Conservation (phyloP, 1,140 invertebrate genomes). For the Trachymyrmex cornetzi region DNA sequence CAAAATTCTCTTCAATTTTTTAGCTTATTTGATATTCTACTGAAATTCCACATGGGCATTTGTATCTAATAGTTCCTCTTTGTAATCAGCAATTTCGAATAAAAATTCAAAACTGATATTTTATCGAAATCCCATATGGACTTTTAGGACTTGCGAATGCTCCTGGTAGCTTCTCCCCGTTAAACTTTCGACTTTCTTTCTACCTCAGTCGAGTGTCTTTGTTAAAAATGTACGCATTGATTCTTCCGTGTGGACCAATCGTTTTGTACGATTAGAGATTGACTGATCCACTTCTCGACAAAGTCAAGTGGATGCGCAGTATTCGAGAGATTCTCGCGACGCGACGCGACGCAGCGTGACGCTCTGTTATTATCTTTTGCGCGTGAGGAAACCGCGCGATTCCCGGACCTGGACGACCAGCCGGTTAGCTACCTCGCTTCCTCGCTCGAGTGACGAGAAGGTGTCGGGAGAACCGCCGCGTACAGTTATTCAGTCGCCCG, state of each 20-base stretch:
- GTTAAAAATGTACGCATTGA: background rate
- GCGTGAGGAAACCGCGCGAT: constrained; percentile 43
- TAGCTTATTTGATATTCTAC: background rate
- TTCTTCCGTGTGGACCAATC: background rate
- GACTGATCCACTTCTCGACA: constrained; percentile 28
- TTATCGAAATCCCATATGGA: background rate
- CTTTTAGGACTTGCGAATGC: background rate
- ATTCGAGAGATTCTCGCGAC: constrained; percentile 12
- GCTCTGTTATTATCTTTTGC: constrained; percentile 68
- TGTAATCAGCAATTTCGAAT: too few relatives aligned
- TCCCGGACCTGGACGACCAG: background rate
- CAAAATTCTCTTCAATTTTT: background rate
- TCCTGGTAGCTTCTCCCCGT: too few relatives aligned
- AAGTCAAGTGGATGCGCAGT: background rate
- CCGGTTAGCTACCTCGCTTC: constrained; percentile 1
- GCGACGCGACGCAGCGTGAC: constrained; percentile 40
- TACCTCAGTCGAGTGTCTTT: too few relatives aligned
- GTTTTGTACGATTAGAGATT: background rate
- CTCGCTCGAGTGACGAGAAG: constrained; percentile 11
- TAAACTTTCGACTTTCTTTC: background rate
- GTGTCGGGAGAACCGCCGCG: constrained; percentile 19
- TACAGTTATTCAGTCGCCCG: constrained; percentile 69
- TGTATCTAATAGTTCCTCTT: too few relatives aligned
- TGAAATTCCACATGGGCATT: too few relatives aligned
- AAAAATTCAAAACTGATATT: too few relatives aligned